These are phyloP conservation scores for Rhinoptilus africanus DNA, from an alignment of 2,113 vertebrate genomes.

Conservation along the genomic window DNA sequence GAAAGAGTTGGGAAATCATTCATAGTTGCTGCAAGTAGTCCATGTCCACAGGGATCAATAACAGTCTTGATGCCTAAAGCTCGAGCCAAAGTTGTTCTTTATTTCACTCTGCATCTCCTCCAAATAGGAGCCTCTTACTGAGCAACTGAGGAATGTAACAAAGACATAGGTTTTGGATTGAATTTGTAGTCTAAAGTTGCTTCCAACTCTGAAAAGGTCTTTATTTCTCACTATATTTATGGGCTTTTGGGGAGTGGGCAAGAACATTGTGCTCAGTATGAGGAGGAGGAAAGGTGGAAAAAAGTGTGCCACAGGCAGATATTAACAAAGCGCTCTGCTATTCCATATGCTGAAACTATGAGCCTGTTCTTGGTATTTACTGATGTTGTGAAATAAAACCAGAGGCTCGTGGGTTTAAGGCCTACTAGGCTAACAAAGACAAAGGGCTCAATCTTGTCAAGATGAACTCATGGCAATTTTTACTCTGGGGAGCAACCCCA, in stretches of 20 bases:
- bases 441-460: neutral
- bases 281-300: neutral
- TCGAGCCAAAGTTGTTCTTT: neutral
- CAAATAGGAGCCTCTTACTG: neutral
- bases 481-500: neutral
- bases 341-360: neutral
- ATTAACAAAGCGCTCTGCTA: neutral
- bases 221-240: neutral
- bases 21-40: neutral
- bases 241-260: neutral
- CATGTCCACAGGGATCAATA: neutral
- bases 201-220: conserved; percentile 9
- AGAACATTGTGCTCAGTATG: neutral
- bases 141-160: conserved; percentile 12
- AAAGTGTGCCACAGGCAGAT: accelerated
- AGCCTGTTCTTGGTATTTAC: neutral
- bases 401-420: neutral
- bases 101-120: conserved; percentile 5
- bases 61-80: neutral
- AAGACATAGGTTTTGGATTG: conserved; percentile 9
- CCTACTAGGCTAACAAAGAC: accelerated
- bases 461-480: neutral
- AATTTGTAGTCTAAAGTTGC: neutral
- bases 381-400: neutral
- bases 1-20: neutral